Base-by-base conservation (phyloP, 2,113 vertebrate genomes). In the Todiramphus chloris region DNA sequence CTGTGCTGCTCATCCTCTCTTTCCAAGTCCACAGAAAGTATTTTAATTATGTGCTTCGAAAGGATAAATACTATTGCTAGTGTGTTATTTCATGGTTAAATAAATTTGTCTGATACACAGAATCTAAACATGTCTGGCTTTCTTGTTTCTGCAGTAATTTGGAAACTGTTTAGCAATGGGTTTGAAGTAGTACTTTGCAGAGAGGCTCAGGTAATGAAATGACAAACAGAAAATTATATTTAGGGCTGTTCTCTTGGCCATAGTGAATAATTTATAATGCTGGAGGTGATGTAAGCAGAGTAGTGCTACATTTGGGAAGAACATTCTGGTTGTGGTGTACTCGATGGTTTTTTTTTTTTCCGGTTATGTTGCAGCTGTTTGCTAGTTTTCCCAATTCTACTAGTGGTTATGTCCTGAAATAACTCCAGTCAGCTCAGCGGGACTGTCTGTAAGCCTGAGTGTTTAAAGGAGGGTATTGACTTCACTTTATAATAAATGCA, bases 261-360 rank as follows among this genome's bases (percentile, higher is more conserved):
- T 39, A 51, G 90, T 96, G 90, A 96, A 96, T 95, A 94, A 95
- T 94, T 95, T 89, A 87, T 96, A 73, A 74, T 55, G 59, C 83
- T 93, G 67, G 78, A 83, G 90, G 72, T 94, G 92, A 91, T 85
- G 90, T 94, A 94, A 96, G 68, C 75, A 79, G 66, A 77, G 25
- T 44, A 93, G 90, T 94, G 81, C 90, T 87, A 39, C 92, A 58
- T 95, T 96, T 94, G 93, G 60, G 77, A 89, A 89, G 93, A 88
- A 93, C 37, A 16, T 97, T 95, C 91, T 92, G 37, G 59, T 80
- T 95, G 90, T 91, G 74, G 84, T 87, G n/a, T 79, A 46, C 33
- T 92, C 30, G 31, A 77, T 95, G 79, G 5, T 46, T 46, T 41
- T 43, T 44, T 44, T 77, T 96, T 95, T 94, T 95, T 92, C 95